Percentiles rank a stretch among this genome's conserved stretches.
These are phyloP conservation scores for Ypsolopha scabrella DNA, from an alignment of 2,888 invertebrate genomes.

Conservation along the genomic window DNA sequence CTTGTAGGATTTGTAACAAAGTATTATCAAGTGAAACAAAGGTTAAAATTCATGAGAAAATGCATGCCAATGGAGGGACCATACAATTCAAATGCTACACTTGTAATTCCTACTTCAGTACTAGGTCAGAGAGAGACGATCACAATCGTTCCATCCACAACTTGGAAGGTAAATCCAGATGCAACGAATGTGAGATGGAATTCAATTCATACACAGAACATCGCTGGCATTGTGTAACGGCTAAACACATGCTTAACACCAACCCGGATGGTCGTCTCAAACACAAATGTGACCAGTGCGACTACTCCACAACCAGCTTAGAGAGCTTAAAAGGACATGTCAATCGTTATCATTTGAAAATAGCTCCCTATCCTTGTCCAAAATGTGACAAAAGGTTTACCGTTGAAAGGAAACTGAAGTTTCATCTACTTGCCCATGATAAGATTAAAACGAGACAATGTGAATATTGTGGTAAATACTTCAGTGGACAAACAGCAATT, in stretches of 20 bases:
- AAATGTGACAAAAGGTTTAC: constrained; percentile 3
- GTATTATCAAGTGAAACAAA: neutral
- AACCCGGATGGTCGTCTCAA: neutral
- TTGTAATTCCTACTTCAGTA: neutral
- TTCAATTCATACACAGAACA: neutral
- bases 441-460: neutral
- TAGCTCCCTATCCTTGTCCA: neutral
- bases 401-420: constrained; percentile 21
- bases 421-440: constrained; percentile 5
- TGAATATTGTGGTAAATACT: neutral
- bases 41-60: neutral
- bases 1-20: neutral
- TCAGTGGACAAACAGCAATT: neutral
- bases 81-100: neutral
- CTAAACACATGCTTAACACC: neutral
- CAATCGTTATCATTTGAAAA: neutral
- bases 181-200: neutral
- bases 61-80: neutral
- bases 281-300: neutral
- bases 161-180: neutral
- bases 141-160: neutral
- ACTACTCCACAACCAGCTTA: neutral
- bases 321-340: neutral
- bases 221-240: neutral
- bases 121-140: neutral